phyloP scores from a whole-genome alignment of 1,140 invertebrate species.

The Schmidtea mediterranea region DNA sequence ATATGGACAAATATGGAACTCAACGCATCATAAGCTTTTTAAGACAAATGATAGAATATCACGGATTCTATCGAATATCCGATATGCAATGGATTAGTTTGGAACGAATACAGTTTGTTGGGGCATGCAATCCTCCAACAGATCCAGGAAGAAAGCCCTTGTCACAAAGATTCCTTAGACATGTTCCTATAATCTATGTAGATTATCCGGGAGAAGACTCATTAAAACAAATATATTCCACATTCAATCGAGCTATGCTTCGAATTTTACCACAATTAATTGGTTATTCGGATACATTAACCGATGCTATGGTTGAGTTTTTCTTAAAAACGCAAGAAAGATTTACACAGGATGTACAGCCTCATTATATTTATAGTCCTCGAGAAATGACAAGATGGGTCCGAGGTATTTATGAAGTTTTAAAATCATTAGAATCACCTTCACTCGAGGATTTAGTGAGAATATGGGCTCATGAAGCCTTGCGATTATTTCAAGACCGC shows the following conservation, averaged over 20 bases:
- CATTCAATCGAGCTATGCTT: slow-evolving; percentile 86
- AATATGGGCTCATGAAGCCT: slow-evolving; percentile 88
- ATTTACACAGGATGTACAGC: slow-evolving; percentile 99
- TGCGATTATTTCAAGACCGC: slow-evolving; percentile 70
- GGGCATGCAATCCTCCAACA: slow-evolving; percentile 95
- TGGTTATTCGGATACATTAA: slow-evolving; percentile 75
- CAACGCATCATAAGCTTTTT: slow-evolving; percentile 94
- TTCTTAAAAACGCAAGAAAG: slow-evolving; percentile 74
- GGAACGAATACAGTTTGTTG: slow-evolving; percentile 94
- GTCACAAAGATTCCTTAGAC: slow-evolving; percentile 57
- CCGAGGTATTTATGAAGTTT: slow-evolving; percentile 88
- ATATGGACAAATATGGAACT: slow-evolving; percentile 83
- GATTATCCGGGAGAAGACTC: slow-evolving; percentile 95
- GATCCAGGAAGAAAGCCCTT: slow-evolving; percentile 93
- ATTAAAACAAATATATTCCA: slow-evolving; percentile 70
- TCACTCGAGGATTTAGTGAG: slow-evolving; percentile 73
- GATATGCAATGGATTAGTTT: slow-evolving; percentile 87
- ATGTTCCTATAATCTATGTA: slow-evolving; percentile 94
- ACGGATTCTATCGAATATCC: slow-evolving; percentile 40
- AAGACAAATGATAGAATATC: slow-evolving; percentile 78
- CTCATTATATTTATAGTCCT: slow-evolving; percentile 95
- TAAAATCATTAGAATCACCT: slow-evolving; percentile 59
- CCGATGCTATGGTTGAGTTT: slow-evolving; percentile 95
- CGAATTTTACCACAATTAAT: slow-evolving; percentile 59
- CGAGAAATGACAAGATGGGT: slow-evolving; percentile 98